Evolutionary conservation across 2,113 vertebrate genomes (phyloP).

Genomic region (Phasianus colchicus): DNA sequence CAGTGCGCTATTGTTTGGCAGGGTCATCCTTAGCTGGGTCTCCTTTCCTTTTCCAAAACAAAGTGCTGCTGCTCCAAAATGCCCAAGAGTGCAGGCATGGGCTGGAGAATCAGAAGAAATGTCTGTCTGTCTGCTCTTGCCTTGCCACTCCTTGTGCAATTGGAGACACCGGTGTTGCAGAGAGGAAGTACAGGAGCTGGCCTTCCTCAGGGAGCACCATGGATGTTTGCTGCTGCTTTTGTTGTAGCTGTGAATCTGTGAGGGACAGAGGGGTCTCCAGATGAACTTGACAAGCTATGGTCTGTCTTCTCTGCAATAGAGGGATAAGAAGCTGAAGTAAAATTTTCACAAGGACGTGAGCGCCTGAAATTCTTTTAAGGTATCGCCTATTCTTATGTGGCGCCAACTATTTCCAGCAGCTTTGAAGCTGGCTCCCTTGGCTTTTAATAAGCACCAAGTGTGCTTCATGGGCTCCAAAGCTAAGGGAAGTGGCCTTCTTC

Average conservation of each 20-base stretch:
- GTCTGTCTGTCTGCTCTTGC: neutral
- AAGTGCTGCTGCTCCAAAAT: neutral
- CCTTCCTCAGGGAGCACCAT: neutral
- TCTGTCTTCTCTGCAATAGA: neutral
- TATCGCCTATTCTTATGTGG: neutral
- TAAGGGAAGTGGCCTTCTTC: rapidly evolving
- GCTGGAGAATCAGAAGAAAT: neutral
- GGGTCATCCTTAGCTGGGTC: neutral
- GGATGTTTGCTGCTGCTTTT: neutral
- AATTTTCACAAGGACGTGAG: neutral
- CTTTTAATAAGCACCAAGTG: neutral
- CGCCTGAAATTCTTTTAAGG: neutral
- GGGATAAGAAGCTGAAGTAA: neutral
- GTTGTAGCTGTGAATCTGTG: neutral
- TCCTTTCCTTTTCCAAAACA: neutral
- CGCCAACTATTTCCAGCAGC: neutral
- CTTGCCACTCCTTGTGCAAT: neutral
- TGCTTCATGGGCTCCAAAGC: neutral
- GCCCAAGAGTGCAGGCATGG: neutral
- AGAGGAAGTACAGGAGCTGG: rapidly evolving
- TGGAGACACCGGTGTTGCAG: neutral
- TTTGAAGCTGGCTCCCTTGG: neutral
- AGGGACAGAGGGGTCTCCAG: neutral
- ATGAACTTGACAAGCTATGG: neutral
- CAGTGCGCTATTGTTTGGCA: neutral